Evolutionary conservation across 2,113 vertebrate species (phyloP), one percentile per base, ranked within the genome.

Genomic region (Petaurus breviceps): DNA sequence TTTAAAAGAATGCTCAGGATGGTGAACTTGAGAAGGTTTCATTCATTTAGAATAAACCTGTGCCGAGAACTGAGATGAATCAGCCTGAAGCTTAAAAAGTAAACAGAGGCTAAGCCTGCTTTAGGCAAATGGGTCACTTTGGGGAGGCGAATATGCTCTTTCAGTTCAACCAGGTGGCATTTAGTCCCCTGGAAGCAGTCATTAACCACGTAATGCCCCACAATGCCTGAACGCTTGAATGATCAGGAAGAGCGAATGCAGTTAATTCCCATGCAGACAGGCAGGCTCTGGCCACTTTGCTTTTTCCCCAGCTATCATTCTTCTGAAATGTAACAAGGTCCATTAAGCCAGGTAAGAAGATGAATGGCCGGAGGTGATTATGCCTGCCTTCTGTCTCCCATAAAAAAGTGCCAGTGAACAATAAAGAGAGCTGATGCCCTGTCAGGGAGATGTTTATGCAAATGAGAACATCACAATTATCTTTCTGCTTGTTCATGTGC

Each of bases 391-490:
- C 93, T 97, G 91, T 92, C 97, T 93, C 57, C 97, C 96, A 92
- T 96, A 97, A 98, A 46, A 95, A 96, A 92, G 93, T 68, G 92
- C 90, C 95, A 50, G 2, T 2, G 93, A 97, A 97, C 95, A 97
- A 96, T 93, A 94, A 98, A 96, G 93, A 91, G 97, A 96, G 50
- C 7, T 91, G 55, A 98, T 97, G 97, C 94, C 90, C 93, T 97
- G 94, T 96, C 97, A 98, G 77, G 93, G 90, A 97, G 97, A 94
- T 84, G 94, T 94, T 95, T 96, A 93, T 94, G 95, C 95, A 97
- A 97, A 97, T 92, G 57, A 98, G 97, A 12, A 96, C 84, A 93
- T 51, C 89, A 9, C 0, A 3, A 92, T 95, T 94, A 51, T 92
- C 57, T 24, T 95, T 93, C 53, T 89, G 84, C 93, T 11, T 0